Conservation (phyloP, 2,797 vertebrate genomes). For the Schizothorax lantsangensis region DNA sequence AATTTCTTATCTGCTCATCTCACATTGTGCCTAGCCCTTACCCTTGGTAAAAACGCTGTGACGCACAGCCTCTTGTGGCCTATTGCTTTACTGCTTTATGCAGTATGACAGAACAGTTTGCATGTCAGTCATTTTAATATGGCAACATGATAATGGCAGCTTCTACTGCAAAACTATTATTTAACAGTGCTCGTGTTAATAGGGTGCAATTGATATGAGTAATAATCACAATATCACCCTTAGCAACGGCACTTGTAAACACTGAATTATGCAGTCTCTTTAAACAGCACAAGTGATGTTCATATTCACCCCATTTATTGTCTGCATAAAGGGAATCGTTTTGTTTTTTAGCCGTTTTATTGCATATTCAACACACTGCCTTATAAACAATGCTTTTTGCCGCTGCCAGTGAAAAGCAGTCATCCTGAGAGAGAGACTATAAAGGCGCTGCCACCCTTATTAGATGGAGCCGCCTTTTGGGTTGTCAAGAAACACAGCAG, state of each 20-base stretch:
- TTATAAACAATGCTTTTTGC: constrained; percentile 76
- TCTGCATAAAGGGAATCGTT: constrained; percentile 44
- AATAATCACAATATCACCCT: constrained; percentile 22
- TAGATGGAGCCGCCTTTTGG: constrained; percentile 70
- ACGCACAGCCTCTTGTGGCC: neutral
- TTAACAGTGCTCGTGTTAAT: constrained; percentile 13
- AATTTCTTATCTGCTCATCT: neutral
- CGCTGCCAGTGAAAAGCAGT: constrained; percentile 69
- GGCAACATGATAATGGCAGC: neutral
- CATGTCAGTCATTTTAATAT: constrained; percentile 12
- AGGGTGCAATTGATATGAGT: constrained; percentile 25
- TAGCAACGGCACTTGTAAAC: constrained; percentile 25
- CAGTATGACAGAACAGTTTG: neutral
- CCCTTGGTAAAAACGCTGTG: neutral
- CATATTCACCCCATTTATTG: constrained; percentile 35
- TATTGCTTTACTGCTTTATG: neutral
- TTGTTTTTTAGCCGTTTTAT: constrained; percentile 36
- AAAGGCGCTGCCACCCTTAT: constrained; percentile 73
- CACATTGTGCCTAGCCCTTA: neutral
- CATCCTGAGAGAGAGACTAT: constrained; percentile 73
- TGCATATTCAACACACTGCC: constrained; percentile 56
- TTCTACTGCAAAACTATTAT: constrained; percentile 8
- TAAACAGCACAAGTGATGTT: constrained; percentile 37
- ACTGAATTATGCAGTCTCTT: constrained; percentile 30
- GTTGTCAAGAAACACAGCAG: constrained; percentile 78